Evolutionary conservation across 2,113 vertebrate species (phyloP).

Genomic region (Perccottus glenii): DNA sequence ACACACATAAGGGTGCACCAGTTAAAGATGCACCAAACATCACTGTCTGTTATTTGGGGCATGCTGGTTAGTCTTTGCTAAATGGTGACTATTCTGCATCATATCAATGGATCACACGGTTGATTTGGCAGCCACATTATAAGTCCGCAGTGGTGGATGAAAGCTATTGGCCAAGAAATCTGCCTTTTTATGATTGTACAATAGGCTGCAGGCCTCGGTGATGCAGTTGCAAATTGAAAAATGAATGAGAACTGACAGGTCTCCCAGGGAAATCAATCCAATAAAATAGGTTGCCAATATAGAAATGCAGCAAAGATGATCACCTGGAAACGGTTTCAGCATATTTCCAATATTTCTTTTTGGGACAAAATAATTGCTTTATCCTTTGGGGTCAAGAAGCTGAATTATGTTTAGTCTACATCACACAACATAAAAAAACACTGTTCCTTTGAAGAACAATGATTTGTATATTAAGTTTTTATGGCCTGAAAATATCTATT

Average conservation of each 20-base stretch:
- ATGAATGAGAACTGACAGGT: constrained; percentile 74
- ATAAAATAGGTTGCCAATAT: constrained; percentile 67
- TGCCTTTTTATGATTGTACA: constrained; percentile 62
- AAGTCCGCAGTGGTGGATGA: constrained; percentile 35
- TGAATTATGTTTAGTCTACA: constrained; percentile 26
- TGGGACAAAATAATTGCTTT: constrained; percentile 52
- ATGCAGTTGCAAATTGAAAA: constrained; percentile 73
- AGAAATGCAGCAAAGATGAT: constrained; percentile 66
- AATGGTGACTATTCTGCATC: constrained; percentile 61
- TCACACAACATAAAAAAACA: constrained; percentile 8
- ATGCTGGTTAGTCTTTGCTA: constrained; percentile 43
- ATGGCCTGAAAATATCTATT: background rate
- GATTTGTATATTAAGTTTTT: background rate
- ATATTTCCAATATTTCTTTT: constrained; percentile 50
- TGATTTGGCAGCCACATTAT: constrained; percentile 64
- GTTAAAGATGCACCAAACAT: too few species aligned
- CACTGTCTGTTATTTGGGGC: constrained; percentile 15
- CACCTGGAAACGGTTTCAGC: constrained; percentile 60
- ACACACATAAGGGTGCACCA: too few species aligned
- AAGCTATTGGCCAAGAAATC: constrained; percentile 54
- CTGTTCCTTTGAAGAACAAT: background rate
- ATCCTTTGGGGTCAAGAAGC: constrained; percentile 38
- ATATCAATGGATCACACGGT: constrained; percentile 64
- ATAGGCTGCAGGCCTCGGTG: constrained; percentile 39
- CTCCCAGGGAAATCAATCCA: constrained; percentile 69